Base-by-base conservation (phyloP, 2,888 invertebrate species). In the Chrysodeixis includens region DNA sequence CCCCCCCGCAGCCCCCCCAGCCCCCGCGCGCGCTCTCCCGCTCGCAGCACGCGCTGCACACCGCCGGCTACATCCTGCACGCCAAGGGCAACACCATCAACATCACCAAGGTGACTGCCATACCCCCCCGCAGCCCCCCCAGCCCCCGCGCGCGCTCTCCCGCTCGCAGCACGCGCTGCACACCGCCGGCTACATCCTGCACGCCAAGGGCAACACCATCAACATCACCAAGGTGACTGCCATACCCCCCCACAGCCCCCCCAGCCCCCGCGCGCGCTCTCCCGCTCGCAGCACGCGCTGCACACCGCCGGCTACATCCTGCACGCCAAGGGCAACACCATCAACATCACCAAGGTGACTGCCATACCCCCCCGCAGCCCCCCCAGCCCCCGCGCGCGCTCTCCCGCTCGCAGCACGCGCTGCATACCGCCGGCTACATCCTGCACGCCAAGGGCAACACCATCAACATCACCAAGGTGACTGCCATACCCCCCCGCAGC, bases 171-270 rank as follows among this genome's bases (percentile, higher is more conserved):
- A n/a, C n/a, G n/a, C n/a, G n/a, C 86, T 90, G 56, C 71, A 73
- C n/a, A n/a, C n/a, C 56, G 90, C 92, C 20, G 94, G 93, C 1
- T 94, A 89, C 85, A 94, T 94, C 53, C 90, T 94, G 78, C 82
- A 89, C 14, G 86, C 90, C 0, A 81, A 83, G 56, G 90, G 89
- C 0, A 82, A 80, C 58, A 85, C 78, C 79, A 92, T 93, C 79
- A 87, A 91, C 80, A 93, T 94, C 22, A 52, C 52, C n/a, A 53
- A 30, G 26, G 53, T 40, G n/a, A n/a, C n/a, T n/a, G n/a, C n/a
- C n/a, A n/a, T n/a, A n/a, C n/a, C n/a, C n/a, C n/a, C n/a, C n/a
- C n/a, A n/a, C n/a, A n/a, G n/a, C n/a, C n/a, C n/a, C n/a, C n/a
- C n/a, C n/a, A n/a, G n/a, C n/a, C n/a, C n/a, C n/a, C n/a, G n/a